Percentiles rank a stretch among this genome's conserved stretches.
These are phyloP conservation scores for Caloenas nicobarica DNA, from an alignment of 2,113 vertebrate genomes.

Conservation along the genomic window DNA sequence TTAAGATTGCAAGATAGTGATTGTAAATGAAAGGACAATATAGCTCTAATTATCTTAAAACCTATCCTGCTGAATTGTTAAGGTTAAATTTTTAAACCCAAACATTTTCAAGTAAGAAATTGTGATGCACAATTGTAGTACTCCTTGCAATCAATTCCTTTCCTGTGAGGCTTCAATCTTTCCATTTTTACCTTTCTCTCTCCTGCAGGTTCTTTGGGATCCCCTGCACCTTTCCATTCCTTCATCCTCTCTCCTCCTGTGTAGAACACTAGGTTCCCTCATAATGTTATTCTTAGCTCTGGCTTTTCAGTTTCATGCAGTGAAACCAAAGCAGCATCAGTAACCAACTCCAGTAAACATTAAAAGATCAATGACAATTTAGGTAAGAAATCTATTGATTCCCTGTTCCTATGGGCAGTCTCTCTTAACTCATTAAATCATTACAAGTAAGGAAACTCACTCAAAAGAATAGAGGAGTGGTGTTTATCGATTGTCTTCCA, in stretches of 20 bases:
- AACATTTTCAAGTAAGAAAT: neutral
- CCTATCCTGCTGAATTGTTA: neutral
- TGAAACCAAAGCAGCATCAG: conserved; percentile 18
- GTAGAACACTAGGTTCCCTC: neutral
- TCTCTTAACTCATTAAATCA: conserved; percentile 23
- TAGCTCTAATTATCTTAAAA: neutral
- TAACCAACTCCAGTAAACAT: neutral
- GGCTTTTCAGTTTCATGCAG: neutral
- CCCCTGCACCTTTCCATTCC: neutral
- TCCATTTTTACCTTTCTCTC: neutral
- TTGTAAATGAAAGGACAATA: neutral
- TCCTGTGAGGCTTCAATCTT: neutral
- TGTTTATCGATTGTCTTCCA: neutral
- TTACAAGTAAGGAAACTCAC: neutral
- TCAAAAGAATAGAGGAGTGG: neutral
- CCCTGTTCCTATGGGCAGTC: neutral
- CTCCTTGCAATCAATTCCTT: neutral
- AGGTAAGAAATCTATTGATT: conserved; percentile 18
- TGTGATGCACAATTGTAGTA: neutral
- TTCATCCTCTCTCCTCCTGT: neutral
- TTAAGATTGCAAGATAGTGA: neutral
- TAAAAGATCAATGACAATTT: conserved; percentile 35
- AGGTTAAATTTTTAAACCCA: neutral
- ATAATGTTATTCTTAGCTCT: neutral
- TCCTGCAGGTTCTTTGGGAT: neutral